phyloP scores from a whole-genome alignment of 1,140 invertebrate genomes.

The Neodiprion pinetum region DNA sequence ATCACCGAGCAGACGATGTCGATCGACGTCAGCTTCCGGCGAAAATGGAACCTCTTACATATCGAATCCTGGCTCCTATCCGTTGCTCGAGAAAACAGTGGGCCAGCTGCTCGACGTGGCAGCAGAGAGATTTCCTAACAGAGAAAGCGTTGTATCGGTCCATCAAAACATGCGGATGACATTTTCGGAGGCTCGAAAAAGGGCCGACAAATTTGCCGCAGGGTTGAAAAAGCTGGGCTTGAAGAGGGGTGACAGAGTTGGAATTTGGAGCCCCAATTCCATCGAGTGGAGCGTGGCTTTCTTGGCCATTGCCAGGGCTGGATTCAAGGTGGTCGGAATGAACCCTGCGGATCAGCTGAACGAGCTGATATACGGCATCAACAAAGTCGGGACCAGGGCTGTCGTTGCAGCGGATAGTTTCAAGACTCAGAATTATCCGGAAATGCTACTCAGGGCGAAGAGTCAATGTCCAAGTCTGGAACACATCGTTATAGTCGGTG shows the following conservation, averaged over 20 bases:
- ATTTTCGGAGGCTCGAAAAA: conserved; percentile 67
- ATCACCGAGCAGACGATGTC: neutral
- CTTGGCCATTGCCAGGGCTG: conserved; percentile 81
- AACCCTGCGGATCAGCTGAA: conserved; percentile 83
- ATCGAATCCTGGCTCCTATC: conserved; percentile 62
- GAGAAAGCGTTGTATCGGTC: conserved; percentile 67
- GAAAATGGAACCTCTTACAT: conserved; percentile 36
- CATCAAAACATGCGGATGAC: conserved; percentile 69
- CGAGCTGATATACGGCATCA: conserved; percentile 82
- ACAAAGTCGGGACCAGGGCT: conserved; percentile 79
- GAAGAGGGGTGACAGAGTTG: conserved; percentile 81
- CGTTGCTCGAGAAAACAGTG: conserved; percentile 68
- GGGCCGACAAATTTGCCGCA: conserved; percentile 81
- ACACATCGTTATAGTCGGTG: conserved; percentile 64
- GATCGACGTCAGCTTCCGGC: neutral
- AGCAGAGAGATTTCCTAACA: conserved; percentile 64
- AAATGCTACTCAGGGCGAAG: conserved; percentile 64
- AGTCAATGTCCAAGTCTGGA: conserved; percentile 54
- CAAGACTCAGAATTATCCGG: conserved; percentile 76
- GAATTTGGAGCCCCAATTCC: conserved; percentile 88
- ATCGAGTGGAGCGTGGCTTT: conserved; percentile 82
- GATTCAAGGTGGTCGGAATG: conserved; percentile 82
- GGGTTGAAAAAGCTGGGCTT: conserved; percentile 81
- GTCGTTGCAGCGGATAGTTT: conserved; percentile 73
- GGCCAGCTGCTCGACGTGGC: conserved; percentile 68